These are phyloP conservation scores for Aix galericulata DNA, from an alignment of 2,113 vertebrate species.

Conservation along the genomic window DNA sequence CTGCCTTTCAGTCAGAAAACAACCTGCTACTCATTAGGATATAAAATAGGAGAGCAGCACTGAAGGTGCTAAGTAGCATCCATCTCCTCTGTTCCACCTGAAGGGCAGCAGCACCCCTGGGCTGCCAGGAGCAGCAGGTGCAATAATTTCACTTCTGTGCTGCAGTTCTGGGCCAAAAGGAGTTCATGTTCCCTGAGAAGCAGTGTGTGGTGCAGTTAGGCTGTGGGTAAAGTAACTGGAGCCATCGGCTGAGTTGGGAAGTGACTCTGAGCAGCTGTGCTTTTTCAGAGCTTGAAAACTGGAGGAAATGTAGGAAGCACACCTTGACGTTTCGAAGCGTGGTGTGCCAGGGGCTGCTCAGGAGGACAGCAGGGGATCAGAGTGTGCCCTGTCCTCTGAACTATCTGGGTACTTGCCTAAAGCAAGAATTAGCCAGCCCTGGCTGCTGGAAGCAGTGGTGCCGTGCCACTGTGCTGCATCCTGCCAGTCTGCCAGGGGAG, in stretches of 20 bases:
- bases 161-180: not conserved
- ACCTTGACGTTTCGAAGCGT: not conserved
- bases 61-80: not conserved
- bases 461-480: fast-evolving
- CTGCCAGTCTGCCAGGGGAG: fast-evolving
- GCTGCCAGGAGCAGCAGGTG: not conserved
- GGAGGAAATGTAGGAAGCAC: not conserved
- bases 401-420: not conserved
- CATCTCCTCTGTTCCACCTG: not conserved
- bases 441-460: not conserved
- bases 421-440: not conserved
- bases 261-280: not conserved
- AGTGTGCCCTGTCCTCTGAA: not conserved
- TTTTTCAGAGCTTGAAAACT: not conserved
- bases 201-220: not conserved
- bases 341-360: not conserved
- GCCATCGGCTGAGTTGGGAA: not conserved
- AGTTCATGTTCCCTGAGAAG: not conserved
- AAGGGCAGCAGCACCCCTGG: not conserved
- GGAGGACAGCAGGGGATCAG: not conserved
- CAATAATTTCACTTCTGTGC: not conserved
- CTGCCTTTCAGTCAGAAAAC: not conserved
- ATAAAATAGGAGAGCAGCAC: not conserved
- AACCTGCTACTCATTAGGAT: not conserved
- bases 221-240: not conserved